phyloP scores from a whole-genome alignment of 1,140 invertebrate species.

The Daktulosphaira vitifoliae region DNA sequence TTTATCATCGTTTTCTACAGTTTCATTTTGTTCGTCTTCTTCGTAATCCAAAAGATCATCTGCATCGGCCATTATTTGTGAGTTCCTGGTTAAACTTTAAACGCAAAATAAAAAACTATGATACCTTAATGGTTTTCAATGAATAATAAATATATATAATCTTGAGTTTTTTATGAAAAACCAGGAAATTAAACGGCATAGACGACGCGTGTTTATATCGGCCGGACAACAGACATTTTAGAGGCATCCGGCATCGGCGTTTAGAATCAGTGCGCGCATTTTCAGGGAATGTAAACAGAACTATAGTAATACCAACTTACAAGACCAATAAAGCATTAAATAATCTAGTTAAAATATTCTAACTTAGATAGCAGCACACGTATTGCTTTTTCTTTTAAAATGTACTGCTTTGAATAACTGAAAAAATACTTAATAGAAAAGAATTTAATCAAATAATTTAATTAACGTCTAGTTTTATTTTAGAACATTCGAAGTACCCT shows the following conservation, averaged over 20 bases:
- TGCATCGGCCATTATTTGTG: slow-evolving; percentile 68
- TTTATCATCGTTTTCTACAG: slow-evolving; percentile 46
- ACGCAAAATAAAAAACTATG: background rate
- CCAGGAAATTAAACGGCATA: slow-evolving; percentile 1
- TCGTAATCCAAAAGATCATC: slow-evolving; percentile 91
- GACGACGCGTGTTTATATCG: slow-evolving; percentile 30
- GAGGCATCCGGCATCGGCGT: slow-evolving; percentile 11
- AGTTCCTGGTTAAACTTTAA: background rate
- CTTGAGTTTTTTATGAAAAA: background rate
- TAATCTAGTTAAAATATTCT: no score
- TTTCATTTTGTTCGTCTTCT: slow-evolving; percentile 77
- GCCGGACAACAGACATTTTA: slow-evolving; percentile 28
- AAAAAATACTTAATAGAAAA: no score
- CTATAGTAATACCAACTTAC: slow-evolving; percentile 6
- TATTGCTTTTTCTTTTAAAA: no score
- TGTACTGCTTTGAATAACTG: no score
- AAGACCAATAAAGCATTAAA: no score
- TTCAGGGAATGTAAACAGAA: slow-evolving; percentile 23
- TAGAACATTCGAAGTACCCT: no score
- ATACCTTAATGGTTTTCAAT: no score
- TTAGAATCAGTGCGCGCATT: slow-evolving; percentile 4
- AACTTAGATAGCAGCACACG: no score
- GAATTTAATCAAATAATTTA: no score
- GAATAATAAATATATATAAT: background rate
- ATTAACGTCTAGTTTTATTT: no score